Base-by-base conservation (phyloP, 2,113 vertebrate genomes). In the Tursiops truncatus region DNA sequence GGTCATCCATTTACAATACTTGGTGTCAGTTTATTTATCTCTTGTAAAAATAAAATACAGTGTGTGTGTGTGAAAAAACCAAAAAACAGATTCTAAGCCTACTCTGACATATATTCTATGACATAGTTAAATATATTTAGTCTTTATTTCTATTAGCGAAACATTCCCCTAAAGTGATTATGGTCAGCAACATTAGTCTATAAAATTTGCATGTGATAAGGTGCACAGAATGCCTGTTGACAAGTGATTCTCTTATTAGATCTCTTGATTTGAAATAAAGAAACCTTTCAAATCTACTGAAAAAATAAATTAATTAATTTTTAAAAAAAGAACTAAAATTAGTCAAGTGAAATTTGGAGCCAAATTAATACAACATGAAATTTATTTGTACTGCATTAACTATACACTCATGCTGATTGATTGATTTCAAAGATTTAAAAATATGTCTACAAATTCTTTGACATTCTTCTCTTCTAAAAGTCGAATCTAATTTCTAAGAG, bases 201-300 rank as follows among this genome's bases (percentile, higher is more conserved):
- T 85, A 74, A 53, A 95, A 94, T 93, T 47, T 92, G 79, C 83
- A 82, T 89, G 65, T 92, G 76, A 33, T 82, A 89, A 97, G 92
- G 94, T 62, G 73, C 90, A 70, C 38, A 94, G 92, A 44, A 91
- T 38, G 26, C 36, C 53, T 31, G 25, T 33, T 80, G 73, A 89
- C 38, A 95, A 95, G 26, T 63, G 62, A 83, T 63, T 89, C 53
- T 77, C 94, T 92, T 92, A 94, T 92, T 90, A 94, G 76, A 91
- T 44, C 56, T 96, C 94, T 92, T 90, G 58, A 83, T 84, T 70
- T 91, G 81, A 96, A 96, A 94, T 70, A n/a, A 58, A 82, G 76
- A 81, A 71, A 60, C 28, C 44, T 56, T 86, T 86, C 65, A 82
- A 86, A 47, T 79, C 80, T 94, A 89, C 41, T 71, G 89, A 93